phyloP scores from a whole-genome alignment of 2,888 invertebrate genomes.

The Brachyptera risi region DNA sequence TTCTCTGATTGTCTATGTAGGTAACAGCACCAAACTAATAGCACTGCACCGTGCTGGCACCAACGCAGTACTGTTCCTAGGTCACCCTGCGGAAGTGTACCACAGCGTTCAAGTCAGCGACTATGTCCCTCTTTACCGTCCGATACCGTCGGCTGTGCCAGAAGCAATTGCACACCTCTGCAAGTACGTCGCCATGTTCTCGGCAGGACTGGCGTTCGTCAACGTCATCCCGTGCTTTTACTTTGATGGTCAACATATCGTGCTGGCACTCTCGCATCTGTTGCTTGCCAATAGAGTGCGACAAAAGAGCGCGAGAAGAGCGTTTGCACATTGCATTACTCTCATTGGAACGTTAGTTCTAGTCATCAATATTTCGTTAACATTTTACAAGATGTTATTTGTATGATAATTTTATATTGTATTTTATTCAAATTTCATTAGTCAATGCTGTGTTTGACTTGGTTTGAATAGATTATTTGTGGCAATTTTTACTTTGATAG shows the following conservation, averaged over 20 bases:
- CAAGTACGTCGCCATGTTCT: conserved; percentile 70
- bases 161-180: conserved; percentile 67
- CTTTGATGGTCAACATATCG: conserved; percentile 90
- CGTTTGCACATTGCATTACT: conserved; percentile 64
- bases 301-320: conserved; percentile 56
- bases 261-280: conserved; percentile 61
- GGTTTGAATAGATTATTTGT: no score
- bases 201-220: conserved; percentile 82
- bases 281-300: conserved; percentile 49
- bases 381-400: no score
- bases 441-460: no score
- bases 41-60: conserved; percentile 40
- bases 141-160: conserved; percentile 61
- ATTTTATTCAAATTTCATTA: no score
- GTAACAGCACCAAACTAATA: conserved; percentile 70
- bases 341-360: conserved; percentile 69
- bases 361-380: conserved; percentile 60
- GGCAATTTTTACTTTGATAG: no score
- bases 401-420: no score
- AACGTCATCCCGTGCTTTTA: conserved; percentile 92
- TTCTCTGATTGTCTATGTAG: no score
- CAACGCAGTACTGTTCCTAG: conserved; percentile 71
- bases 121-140: conserved; percentile 65
- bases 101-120: conserved; percentile 69
- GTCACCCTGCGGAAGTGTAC: conserved; percentile 70